A percentile compares a stretch with the other conserved stretches of the same genome.
phyloP scores from a whole-genome alignment of 2,797 vertebrate genomes.

The Momotus momota region DNA sequence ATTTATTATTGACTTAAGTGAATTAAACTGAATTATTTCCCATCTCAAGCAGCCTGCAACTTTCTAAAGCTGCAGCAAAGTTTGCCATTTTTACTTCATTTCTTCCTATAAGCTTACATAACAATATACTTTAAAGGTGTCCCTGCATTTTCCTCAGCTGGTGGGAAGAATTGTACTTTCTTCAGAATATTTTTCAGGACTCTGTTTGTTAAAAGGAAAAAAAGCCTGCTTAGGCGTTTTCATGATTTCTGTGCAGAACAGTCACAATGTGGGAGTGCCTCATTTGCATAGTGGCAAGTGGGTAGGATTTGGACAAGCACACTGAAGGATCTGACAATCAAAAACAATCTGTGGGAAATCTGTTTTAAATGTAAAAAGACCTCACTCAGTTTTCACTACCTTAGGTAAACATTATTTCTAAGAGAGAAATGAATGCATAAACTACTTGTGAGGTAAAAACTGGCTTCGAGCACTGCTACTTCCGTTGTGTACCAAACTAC shows the following conservation, averaged over 20 bases:
- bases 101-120: neutral
- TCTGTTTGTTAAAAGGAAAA: slow-evolving; percentile 26
- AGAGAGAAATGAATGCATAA: slow-evolving; percentile 7
- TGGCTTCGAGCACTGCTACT: neutral
- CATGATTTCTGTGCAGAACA: slow-evolving; percentile 66
- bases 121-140: slow-evolving; percentile 9
- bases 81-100: neutral
- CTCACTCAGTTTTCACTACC: slow-evolving; percentile 14
- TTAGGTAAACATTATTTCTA: slow-evolving; percentile 23
- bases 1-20: neutral
- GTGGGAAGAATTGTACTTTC: slow-evolving; percentile 42
- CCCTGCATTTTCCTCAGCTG: slow-evolving; percentile 9
- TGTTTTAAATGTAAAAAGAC: slow-evolving; percentile 58
- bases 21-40: neutral
- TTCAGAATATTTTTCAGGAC: slow-evolving; percentile 32
- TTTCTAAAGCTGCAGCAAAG: slow-evolving; percentile 1
- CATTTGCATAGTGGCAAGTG: slow-evolving; percentile 70
- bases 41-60: neutral
- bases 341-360: slow-evolving; percentile 64
- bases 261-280: slow-evolving; percentile 69
- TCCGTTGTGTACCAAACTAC: neutral
- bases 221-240: slow-evolving; percentile 23
- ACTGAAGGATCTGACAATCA: slow-evolving; percentile 68
- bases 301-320: slow-evolving; percentile 70
- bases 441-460: neutral